Conservation (phyloP, 92 coral and sea anemone species). For the Zoanthus sociatus region DNA sequence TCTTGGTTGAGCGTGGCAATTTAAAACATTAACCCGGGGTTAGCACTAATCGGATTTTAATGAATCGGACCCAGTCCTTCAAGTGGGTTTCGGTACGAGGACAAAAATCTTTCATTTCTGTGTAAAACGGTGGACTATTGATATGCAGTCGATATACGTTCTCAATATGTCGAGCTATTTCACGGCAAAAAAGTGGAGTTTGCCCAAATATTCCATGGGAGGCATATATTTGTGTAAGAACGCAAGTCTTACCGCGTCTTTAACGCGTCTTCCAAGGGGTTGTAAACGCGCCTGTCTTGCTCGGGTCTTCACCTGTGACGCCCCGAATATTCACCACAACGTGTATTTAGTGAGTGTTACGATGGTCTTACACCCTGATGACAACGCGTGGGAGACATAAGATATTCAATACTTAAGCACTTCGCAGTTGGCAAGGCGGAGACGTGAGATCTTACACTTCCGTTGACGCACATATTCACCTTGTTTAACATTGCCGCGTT, state of each 20-base stretch:
- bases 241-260: neutral
- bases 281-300: neutral
- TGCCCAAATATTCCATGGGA: no score
- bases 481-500: neutral
- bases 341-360: neutral
- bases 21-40: no score
- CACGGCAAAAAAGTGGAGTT: no score
- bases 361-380: neutral
- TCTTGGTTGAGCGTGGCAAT: no score
- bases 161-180: no score
- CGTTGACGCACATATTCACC: neutral
- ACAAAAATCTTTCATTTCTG: no score
- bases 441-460: neutral
- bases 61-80: no score
- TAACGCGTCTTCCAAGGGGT: neutral
- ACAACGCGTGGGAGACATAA: neutral
- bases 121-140: no score
- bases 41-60: no score
- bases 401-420: neutral
- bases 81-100: no score
- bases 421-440: neutral
- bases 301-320: neutral
- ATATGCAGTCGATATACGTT: no score
- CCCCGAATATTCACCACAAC: neutral
- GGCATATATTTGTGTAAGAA: no score